Evolutionary conservation across 2,888 invertebrate genomes (phyloP), one percentile per base, ranked within the genome.

Genomic region (Lasioglossum villosulum): DNA sequence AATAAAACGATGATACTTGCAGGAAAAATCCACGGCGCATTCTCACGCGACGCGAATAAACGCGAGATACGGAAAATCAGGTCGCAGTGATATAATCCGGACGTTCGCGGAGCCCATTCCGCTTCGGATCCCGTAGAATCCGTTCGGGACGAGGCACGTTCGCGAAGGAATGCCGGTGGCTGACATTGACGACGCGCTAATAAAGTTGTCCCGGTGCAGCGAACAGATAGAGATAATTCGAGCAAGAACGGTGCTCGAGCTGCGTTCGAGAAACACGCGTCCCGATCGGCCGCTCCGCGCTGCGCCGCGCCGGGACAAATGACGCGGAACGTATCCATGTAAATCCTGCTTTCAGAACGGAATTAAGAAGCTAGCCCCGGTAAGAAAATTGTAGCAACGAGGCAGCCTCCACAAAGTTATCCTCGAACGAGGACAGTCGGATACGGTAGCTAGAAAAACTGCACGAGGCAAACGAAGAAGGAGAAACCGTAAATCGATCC

Each of bases 311-410:
- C 63, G 30, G 75, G 34, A 71, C 27, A 52, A 75, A 42, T 23
- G 82, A 72, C 34, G 83, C 72, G 75, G 82, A 83, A 83, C 83
- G 76, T 19, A 59, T 8, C 27, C 59, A 59, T 70, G 83, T 27
- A 76, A 83, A 77, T 82, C 16, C 73, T 8, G 37, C 76, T 52
- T n/a, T n/a, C 34, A 23, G 66, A 12, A 23, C 66, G 30, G n/a
- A 56, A 82, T 68, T 73, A 70, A 82, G 52, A n/a, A 45, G 63
- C 80, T 4, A 10, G n/a, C 39, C 23, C 16, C 14, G 12, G 5
- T 27, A 52, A 68, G 70, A 56, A 68, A 73, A 76, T 14, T 76
- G 45, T 56, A 16, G 16, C 76, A 72, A 14, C 70, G 27, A 59
- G 19, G 23, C 52, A 52, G 52, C 52, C 52, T 52, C 23, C 23